Evolutionary conservation across 2,113 vertebrate species (phyloP).

Genomic region (Labeo catla): DNA sequence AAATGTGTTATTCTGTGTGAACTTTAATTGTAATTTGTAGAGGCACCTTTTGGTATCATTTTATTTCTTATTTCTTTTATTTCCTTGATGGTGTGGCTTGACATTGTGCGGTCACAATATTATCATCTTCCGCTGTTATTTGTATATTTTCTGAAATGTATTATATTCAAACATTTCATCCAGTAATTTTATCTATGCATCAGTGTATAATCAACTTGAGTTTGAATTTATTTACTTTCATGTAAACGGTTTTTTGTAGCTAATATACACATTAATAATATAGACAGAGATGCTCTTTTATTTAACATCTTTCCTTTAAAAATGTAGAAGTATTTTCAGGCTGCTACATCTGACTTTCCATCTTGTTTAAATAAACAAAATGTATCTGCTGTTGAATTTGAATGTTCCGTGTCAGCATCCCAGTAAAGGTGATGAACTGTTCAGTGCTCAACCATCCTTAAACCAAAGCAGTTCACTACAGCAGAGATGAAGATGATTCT

Average conservation of each 20-base stretch:
- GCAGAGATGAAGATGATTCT: background rate
- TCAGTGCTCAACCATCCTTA: background rate
- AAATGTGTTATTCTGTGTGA: no score
- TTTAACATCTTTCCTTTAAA: background rate
- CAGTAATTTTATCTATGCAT: background rate
- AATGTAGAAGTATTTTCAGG: background rate
- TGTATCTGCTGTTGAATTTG: background rate
- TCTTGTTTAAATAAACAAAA: conserved; percentile 18
- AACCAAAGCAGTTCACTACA: background rate
- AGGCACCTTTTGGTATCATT: no score
- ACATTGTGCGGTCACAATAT: no score
- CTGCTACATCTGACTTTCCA: background rate
- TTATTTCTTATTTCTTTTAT: no score
- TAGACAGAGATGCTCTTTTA: background rate
- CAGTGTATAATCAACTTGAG: background rate
- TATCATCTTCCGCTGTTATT: no score
- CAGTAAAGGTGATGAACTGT: background rate
- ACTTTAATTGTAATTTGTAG: no score
- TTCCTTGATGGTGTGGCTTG: no score
- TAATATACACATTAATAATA: no score
- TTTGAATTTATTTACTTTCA: no score
- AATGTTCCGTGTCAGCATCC: background rate
- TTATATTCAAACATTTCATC: background rate
- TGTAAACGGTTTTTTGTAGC: no score
- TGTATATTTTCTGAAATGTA: background rate